Evolutionary conservation across 2,797 vertebrate species (phyloP).

Genomic region (Karalla daura): DNA sequence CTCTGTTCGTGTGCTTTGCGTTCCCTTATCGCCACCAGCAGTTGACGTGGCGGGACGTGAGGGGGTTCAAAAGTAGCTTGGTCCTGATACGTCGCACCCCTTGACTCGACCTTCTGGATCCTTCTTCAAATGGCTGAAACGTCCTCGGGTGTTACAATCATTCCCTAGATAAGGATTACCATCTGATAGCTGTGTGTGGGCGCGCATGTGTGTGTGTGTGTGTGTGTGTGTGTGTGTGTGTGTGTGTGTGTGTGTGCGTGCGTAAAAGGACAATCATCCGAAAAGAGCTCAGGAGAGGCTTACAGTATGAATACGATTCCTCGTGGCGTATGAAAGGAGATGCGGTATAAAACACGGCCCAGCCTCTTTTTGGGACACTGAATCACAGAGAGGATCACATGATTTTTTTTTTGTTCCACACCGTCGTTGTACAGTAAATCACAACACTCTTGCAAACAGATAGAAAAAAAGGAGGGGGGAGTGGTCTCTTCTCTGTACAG

Average conservation of each 20-base stretch:
- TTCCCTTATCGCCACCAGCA: slow-evolving; percentile 15
- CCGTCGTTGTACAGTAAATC: slow-evolving; percentile 73
- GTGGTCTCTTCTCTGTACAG: slow-evolving; percentile 60
- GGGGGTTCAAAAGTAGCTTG: slow-evolving; percentile 12
- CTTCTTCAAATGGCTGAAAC: slow-evolving; percentile 28
- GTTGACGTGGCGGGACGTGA: not conserved
- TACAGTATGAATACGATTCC: slow-evolving; percentile 32
- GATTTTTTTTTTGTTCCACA: slow-evolving; percentile 65
- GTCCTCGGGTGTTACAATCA: slow-evolving; percentile 48
- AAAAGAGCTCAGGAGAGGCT: slow-evolving; percentile 42
- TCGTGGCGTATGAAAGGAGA: slow-evolving; percentile 44
- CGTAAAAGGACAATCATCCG: slow-evolving; percentile 45
- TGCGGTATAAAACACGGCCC: slow-evolving; percentile 66
- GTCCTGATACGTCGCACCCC: slow-evolving; percentile 21
- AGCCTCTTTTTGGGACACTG: slow-evolving; percentile 66
- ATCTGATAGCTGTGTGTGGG: slow-evolving; percentile 35
- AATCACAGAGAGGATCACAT: slow-evolving; percentile 70
- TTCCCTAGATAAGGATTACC: slow-evolving; percentile 36
- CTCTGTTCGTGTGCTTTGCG: slow-evolving; percentile 48
- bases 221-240: too few species aligned
- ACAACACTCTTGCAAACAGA: slow-evolving; percentile 80
- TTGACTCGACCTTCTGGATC: slow-evolving; percentile 24
- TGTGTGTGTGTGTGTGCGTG: too few species aligned
- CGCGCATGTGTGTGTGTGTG: too few species aligned
- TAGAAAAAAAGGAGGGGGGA: slow-evolving; percentile 64